phyloP scores from a whole-genome alignment of 2,113 vertebrate genomes.

The Progne subis region DNA sequence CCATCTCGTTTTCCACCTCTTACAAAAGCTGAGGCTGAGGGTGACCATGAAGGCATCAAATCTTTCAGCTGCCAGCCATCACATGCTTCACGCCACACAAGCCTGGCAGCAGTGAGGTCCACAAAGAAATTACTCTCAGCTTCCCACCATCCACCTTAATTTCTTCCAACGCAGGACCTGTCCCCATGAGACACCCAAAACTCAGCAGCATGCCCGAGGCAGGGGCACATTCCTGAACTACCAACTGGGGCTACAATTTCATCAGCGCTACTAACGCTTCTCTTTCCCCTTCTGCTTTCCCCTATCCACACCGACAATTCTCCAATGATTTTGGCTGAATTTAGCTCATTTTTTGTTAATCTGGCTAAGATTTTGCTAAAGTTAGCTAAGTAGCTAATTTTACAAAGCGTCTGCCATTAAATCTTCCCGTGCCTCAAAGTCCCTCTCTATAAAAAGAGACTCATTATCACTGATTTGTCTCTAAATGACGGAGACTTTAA shows the following conservation, averaged over 20 bases:
- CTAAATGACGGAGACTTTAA: constrained; percentile 15
- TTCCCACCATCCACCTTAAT: neutral
- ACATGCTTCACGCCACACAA: neutral
- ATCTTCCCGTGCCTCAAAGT: neutral
- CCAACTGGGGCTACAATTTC: neutral
- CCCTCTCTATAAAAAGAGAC: neutral
- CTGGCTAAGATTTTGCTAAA: neutral
- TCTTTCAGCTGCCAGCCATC: neutral
- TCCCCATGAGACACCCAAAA: neutral
- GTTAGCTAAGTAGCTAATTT: constrained; percentile 14
- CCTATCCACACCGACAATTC: neutral
- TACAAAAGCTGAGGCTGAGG: neutral
- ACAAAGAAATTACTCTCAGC: neutral
- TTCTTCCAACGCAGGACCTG: neutral
- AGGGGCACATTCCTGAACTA: neutral
- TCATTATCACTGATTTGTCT: constrained; percentile 17
- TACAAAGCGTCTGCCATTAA: neutral
- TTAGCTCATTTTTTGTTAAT: neutral
- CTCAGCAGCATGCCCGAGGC: neutral
- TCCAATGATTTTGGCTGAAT: neutral
- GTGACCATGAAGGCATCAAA: neutral
- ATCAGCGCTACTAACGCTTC: neutral
- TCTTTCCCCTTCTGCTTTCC: neutral
- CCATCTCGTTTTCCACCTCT: neutral
- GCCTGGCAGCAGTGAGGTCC: neutral